Evolutionary conservation across 1,140 invertebrate genomes (phyloP).

Genomic region (Campodea augens): DNA sequence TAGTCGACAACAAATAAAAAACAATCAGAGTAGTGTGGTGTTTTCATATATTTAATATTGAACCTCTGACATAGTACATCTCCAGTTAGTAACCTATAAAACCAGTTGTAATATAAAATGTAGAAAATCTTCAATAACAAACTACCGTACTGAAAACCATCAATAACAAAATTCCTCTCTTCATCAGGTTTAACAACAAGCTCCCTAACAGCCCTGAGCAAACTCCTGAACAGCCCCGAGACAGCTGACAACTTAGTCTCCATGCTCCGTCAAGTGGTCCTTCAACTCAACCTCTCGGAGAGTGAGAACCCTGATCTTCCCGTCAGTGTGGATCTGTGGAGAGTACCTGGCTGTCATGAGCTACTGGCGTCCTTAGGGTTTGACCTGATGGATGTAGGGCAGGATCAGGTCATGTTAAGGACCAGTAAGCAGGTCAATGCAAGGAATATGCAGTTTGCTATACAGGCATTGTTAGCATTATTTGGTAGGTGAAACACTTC

Average conservation of each 20-base stretch:
- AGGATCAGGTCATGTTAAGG: slow-evolving; percentile 75
- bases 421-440: slow-evolving; percentile 76
- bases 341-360: slow-evolving; percentile 79
- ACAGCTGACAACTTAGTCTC: slow-evolving; percentile 67
- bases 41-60: too few relatives aligned
- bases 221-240: slow-evolving; percentile 55
- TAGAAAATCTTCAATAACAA: too few relatives aligned
- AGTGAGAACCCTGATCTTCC: slow-evolving; percentile 53
- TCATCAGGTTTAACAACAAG: slow-evolving; percentile 52
- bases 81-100: too few relatives aligned
- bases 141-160: too few relatives aligned
- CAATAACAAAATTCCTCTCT: too few relatives aligned
- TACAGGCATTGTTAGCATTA: slow-evolving; percentile 74
- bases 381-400: slow-evolving; percentile 82
- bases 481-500: slow-evolving; percentile 80
- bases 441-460: slow-evolving; percentile 73
- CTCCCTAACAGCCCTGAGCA: slow-evolving; percentile 58
- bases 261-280: slow-evolving; percentile 60
- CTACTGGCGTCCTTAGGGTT: slow-evolving; percentile 82
- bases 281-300: slow-evolving; percentile 51
- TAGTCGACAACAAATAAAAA: too few relatives aligned
- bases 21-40: too few relatives aligned
- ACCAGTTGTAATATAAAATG: too few relatives aligned
- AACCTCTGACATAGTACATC: too few relatives aligned
- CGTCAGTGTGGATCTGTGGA: slow-evolving; percentile 69